Conservation (phyloP, 2,113 vertebrate genomes). For the Leuciscus idus region DNA sequence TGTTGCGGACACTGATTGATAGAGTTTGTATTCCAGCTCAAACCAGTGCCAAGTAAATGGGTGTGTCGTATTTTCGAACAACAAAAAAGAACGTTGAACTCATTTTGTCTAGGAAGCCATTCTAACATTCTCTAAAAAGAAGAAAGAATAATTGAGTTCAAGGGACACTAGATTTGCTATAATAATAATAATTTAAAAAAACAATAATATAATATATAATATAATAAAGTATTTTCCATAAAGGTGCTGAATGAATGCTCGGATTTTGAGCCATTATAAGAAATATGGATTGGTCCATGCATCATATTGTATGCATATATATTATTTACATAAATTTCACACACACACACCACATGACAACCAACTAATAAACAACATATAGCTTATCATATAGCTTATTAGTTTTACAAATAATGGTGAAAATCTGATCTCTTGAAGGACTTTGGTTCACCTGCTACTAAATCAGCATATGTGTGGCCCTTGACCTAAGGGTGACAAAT, state of each 20-base stretch:
- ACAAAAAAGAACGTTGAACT: slow-evolving; percentile 37
- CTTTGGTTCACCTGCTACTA: slow-evolving; percentile 28
- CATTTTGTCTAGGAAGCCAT: not conserved
- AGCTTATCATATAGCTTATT: not conserved
- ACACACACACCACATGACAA: not conserved
- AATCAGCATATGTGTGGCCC: slow-evolving; percentile 19
- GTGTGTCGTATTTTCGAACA: slow-evolving; percentile 61
- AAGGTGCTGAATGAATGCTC: not conserved
- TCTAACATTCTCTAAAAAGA: not conserved
- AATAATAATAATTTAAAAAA: not conserved
- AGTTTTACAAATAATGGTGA: slow-evolving; percentile 5
- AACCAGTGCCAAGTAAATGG: slow-evolving; percentile 75
- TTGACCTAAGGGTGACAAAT: slow-evolving; percentile 11
- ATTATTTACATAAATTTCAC: not conserved
- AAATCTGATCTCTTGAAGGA: not conserved
- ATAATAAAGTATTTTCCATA: not conserved
- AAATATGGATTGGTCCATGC: not conserved
- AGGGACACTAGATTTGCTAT: not conserved
- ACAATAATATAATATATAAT: not conserved
- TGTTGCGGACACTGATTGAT: slow-evolving; percentile 94
- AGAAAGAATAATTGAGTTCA: not conserved
- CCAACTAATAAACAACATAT: not conserved
- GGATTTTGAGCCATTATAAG: not conserved
- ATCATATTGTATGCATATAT: not conserved
- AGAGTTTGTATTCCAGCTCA: slow-evolving; percentile 86